A percentile compares a stretch with the other conserved stretches of the same genome.
Conservation (phyloP, 2,113 vertebrate species). For the Nannospalax galili region DNA sequence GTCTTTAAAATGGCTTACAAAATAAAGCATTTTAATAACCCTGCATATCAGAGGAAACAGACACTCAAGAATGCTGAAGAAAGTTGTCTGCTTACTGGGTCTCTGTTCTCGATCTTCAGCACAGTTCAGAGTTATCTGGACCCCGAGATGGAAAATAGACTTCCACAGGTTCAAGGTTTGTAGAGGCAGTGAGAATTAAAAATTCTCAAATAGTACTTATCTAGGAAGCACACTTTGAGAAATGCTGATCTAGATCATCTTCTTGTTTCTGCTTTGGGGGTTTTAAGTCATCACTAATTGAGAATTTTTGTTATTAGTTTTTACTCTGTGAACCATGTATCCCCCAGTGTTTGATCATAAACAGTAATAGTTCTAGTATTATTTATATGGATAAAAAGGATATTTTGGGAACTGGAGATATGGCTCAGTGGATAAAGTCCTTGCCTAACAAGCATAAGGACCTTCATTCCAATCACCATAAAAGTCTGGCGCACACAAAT, state of each 20-base stretch:
- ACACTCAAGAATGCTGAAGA: neutral
- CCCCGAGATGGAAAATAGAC: neutral
- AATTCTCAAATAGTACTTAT: neutral
- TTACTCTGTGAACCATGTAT: neutral
- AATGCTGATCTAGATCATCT: neutral
- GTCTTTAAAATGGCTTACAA: neutral
- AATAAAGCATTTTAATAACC: neutral
- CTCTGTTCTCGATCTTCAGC: neutral
- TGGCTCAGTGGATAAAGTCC: neutral
- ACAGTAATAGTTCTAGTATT: neutral
- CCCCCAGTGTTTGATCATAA: neutral
- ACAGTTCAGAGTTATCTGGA: neutral
- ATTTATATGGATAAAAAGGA: neutral
- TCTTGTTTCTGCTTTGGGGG: neutral
- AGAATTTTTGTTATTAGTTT: conserved; percentile 13
- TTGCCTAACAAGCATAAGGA: neutral
- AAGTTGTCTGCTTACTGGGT: neutral
- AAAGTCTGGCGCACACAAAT: too few species aligned
- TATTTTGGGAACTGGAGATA: neutral
- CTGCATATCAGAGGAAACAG: neutral
- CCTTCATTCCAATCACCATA: too few species aligned
- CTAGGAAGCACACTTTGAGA: neutral
- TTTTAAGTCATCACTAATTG: conserved; percentile 22
- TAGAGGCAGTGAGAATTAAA: neutral
- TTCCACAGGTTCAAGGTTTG: neutral